These are phyloP conservation scores for Cinara cedri DNA, from an alignment of 2,888 invertebrate genomes.

Conservation along the genomic window DNA sequence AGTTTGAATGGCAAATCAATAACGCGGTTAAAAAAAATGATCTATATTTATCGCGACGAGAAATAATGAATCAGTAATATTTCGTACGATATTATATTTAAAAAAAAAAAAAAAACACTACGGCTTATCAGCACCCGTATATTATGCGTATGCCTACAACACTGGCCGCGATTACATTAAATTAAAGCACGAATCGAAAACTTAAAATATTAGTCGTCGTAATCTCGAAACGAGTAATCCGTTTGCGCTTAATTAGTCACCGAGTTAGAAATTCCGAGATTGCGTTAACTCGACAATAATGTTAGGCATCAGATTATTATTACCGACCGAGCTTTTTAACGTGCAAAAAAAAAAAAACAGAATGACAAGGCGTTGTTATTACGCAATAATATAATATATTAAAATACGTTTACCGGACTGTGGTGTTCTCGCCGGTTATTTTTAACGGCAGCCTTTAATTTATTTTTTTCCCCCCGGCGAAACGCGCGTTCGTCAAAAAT, in stretches of 20 bases:
- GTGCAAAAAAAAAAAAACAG: neutral
- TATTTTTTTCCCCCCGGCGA: slow-evolving; percentile 9
- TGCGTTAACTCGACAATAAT: neutral
- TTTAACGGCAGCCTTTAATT: slow-evolving; percentile 31
- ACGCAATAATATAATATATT: neutral
- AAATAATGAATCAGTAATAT: no score
- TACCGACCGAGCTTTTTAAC: neutral
- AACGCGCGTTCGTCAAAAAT: slow-evolving; percentile 45
- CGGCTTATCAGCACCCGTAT: no score
- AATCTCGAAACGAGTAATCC: neutral
- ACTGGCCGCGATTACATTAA: neutral
- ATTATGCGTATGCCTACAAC: no score
- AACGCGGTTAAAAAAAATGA: no score
- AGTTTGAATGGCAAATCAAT: no score
- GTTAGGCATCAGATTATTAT: neutral
- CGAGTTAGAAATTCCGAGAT: no score
- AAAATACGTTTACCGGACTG: neutral
- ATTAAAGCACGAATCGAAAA: neutral
- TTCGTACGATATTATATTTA: no score
- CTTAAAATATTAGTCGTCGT: neutral
- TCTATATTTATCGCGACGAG: no score
- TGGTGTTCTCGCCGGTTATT: slow-evolving; percentile 7
- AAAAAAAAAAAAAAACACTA: no score
- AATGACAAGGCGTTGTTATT: neutral
- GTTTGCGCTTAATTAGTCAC: neutral